Base-by-base conservation (phyloP, 2,797 vertebrate genomes). In the Sebastes iracundus region DNA sequence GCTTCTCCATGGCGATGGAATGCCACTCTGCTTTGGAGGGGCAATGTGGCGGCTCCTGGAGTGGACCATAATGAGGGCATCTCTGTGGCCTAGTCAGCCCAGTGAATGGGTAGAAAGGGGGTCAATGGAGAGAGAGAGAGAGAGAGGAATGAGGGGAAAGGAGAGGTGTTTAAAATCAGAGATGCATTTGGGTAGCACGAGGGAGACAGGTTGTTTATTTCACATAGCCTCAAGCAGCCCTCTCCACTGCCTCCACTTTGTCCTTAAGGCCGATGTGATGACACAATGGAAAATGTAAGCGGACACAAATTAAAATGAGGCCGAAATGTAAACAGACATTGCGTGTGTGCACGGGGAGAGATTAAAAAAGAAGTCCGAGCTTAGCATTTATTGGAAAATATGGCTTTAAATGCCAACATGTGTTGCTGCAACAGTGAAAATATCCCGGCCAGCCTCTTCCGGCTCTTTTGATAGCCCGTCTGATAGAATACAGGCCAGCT, bases 1-100 rank as follows among this genome's bases (percentile, higher is more conserved):
- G 77, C 80, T 85, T 95, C 93, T 93, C 94, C 92, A 93, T 94
- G 94, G 94, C 7, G 55, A 96, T 90, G 91, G 94, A 94, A 95
- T 95, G 92, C 90, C 88, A 81, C 87, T 94, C 85, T 77, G 67
- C 77, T 87, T 67, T 83, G 85, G 82, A 85, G 85, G 69, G 83
- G 84, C 83, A 91, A 94, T 95, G 90, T 94, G 81, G 61, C 11
- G 52, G 80, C 79, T 88, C 77, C 79, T 82, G 83, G 84, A 87
- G 84, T 82, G 88, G 87, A 78, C 82, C 80, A 72, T 93, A 94
- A 93, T 90, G 87, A 91, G 88, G 88, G 80, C 89, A 89, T 88
- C 82, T 85, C 88, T 84, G 82, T 82, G 84, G 83, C 74, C 87
- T 58, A 70, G 78, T 75, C 86, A 59, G 77, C 23, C 71, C 79